Base-by-base conservation (phyloP, 2,797 vertebrate genomes). In the Clamator glandarius region DNA sequence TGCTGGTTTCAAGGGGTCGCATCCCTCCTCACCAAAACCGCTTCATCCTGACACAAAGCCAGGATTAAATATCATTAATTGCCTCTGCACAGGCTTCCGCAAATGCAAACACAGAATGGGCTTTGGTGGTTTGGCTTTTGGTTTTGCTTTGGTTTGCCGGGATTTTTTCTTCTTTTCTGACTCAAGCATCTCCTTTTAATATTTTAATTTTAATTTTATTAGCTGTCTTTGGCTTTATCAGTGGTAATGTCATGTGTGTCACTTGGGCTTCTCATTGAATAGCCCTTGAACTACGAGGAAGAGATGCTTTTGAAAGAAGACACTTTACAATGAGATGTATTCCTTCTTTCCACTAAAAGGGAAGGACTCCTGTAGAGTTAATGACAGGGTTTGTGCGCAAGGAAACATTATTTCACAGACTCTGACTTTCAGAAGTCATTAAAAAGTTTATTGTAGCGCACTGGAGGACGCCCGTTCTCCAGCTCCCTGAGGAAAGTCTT, bases 401-500 rank as follows among this genome's bases (percentile, higher is more conserved):
- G 64, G 57, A 21, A 63, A 42, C 5, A 5, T 44, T 50, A n/a
- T 51, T 83, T 44, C 57, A 44, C 50, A 51, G 57, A 16, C 19
- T 55, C 55, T 46, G 25, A 12, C 33, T 42, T 63, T 21, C 31
- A 36, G 3, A 55, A 57, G 55, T 19, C 42, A n/a, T 69, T 16
- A 14, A 12, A 20, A 50, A 26, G n/a, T 50, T 57, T n/a, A 7
- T 7, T 54, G 76, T 24, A 18, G 24, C 46, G 46, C 28, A 12
- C 12, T 7, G 15, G n/a, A 75, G 42, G 28, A 55, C 3, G 4
- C 17, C 7, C 0, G 0, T 24, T 42, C 50, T 29, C 48, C 12
- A 2, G 23, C 9, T 55, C 19, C 29, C 19, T 8, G 14, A 67
- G 41, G 41, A 62, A 48, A 66, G 62, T 12, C 57, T 80, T 51